phyloP scores from a whole-genome alignment of 2,888 invertebrate species.

The Athalia cordata region DNA sequence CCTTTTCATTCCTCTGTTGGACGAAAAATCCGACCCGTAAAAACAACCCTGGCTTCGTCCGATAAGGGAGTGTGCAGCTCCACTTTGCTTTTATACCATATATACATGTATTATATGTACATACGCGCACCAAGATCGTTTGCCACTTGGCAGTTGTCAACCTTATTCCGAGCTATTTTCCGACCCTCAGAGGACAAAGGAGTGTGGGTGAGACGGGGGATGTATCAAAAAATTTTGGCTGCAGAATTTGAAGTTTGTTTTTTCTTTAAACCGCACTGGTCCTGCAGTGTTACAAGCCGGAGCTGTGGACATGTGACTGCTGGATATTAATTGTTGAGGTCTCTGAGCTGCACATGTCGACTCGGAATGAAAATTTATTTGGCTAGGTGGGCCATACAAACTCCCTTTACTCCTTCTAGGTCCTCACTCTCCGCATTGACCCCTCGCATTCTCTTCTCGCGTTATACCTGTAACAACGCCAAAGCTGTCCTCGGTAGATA shows the following conservation, averaged over 20 bases:
- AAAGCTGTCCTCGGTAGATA: constrained; percentile 68
- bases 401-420: background rate
- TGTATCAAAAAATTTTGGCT: no score
- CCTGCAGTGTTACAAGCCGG: background rate
- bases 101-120: background rate
- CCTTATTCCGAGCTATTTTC: background rate
- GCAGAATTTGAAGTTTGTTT: no score
- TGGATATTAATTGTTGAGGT: constrained; percentile 25
- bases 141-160: background rate
- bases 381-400: constrained; percentile 58
- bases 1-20: constrained; percentile 31
- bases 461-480: constrained; percentile 53
- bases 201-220: no score
- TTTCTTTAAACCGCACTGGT: background rate
- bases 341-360: background rate
- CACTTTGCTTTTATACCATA: constrained; percentile 1
- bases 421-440: background rate
- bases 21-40: constrained; percentile 19
- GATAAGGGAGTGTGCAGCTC: constrained; percentile 25
- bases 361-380: constrained; percentile 62
- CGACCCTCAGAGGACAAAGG: background rate
- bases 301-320: background rate
- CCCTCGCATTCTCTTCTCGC: background rate
- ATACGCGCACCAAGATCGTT: constrained; percentile 28
- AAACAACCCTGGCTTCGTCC: constrained; percentile 33